Evolutionary conservation across 2,888 invertebrate genomes (phyloP).

Genomic region (Temnothorax rugatulus): DNA sequence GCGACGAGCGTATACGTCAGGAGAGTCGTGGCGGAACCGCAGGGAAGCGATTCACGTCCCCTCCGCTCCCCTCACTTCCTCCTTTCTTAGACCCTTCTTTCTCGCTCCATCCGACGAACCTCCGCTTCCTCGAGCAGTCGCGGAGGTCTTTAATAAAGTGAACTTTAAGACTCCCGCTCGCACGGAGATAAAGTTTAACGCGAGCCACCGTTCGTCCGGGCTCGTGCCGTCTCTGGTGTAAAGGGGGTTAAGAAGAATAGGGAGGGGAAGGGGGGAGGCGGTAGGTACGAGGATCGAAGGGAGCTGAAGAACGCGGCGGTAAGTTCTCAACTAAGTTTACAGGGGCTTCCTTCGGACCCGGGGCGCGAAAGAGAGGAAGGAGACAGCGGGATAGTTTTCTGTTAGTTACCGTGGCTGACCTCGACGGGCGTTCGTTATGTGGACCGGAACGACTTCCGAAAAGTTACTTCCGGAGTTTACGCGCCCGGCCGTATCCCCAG

Average conservation of each 20-base stretch:
- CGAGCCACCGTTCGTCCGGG: slow-evolving; percentile 73
- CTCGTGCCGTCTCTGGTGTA: slow-evolving; percentile 60
- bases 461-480: slow-evolving; percentile 72
- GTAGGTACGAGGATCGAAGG: slow-evolving; percentile 54
- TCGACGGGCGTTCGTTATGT: slow-evolving; percentile 76
- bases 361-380: slow-evolving; percentile 60
- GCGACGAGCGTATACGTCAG: slow-evolving; percentile 68
- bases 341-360: slow-evolving; percentile 52
- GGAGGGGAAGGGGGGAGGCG: background rate
- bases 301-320: slow-evolving; percentile 70
- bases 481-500: slow-evolving; percentile 54
- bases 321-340: slow-evolving; percentile 78
- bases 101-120: slow-evolving; percentile 23
- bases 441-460: slow-evolving; percentile 71
- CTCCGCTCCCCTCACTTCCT: background rate
- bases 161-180: slow-evolving; percentile 80
- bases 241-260: slow-evolving; percentile 53
- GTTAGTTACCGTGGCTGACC: slow-evolving; percentile 72
- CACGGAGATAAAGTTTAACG: slow-evolving; percentile 81
- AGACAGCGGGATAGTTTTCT: slow-evolving; percentile 69
- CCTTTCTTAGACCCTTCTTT: slow-evolving; percentile 14
- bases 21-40: slow-evolving; percentile 68
- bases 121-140: slow-evolving; percentile 68
- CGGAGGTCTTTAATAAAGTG: slow-evolving; percentile 81
- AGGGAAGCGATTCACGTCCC: slow-evolving; percentile 62